These are phyloP conservation scores for Erannis defoliaria DNA, from an alignment of 2,888 invertebrate species.

Conservation along the genomic window DNA sequence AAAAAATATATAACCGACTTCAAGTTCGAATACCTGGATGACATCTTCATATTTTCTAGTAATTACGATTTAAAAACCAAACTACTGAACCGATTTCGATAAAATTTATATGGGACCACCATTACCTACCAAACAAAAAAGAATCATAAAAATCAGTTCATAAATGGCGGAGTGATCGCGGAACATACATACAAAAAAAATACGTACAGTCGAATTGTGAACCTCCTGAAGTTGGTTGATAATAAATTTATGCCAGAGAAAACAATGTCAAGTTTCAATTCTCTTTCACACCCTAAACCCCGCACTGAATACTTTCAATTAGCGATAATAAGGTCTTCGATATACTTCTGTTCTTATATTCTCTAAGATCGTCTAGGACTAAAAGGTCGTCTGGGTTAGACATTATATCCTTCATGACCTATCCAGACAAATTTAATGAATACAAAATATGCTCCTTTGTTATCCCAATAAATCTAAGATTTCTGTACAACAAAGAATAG, in stretches of 20 bases:
- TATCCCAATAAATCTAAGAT: background rate
- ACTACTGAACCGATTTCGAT: too few relatives aligned
- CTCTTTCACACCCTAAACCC: background rate
- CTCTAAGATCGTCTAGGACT: slow-evolving; percentile 10
- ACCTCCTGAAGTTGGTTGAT: too few relatives aligned
- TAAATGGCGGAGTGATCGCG: too few relatives aligned
- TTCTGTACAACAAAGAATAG: background rate
- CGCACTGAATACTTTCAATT: slow-evolving; percentile 8
- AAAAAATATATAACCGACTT: too few relatives aligned
- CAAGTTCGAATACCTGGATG: too few relatives aligned
- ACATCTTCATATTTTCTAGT: too few relatives aligned
- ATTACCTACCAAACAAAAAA: too few relatives aligned
- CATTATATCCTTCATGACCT: background rate
- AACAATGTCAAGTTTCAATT: background rate
- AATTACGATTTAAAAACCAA: too few relatives aligned
- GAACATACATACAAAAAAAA: background rate
- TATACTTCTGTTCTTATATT: slow-evolving; percentile 8
- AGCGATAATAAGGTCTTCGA: background rate
- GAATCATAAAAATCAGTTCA: too few relatives aligned
- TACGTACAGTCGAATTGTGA: too few relatives aligned
- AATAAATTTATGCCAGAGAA: too few relatives aligned
- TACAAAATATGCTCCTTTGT: background rate
- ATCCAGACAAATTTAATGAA: slow-evolving; percentile 5
- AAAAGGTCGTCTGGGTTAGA: slow-evolving; percentile 12
- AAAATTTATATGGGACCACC: too few relatives aligned